Percentiles rank a stretch among this genome's conserved stretches.
Conservation (phyloP, 2,888 invertebrate genomes). For the Archips crataeganus region DNA sequence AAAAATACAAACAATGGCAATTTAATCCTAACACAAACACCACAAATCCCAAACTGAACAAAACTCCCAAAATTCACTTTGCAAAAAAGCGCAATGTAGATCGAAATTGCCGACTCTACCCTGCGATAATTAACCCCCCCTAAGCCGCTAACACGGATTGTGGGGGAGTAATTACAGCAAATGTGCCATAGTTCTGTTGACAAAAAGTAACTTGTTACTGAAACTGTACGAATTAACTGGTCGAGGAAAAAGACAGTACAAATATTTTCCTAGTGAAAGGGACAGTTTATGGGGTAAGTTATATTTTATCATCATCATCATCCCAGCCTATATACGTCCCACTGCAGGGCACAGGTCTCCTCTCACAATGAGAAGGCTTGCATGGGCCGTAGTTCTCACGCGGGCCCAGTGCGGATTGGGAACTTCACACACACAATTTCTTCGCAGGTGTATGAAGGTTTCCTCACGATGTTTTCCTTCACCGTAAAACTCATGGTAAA, state of each 20-base stretch:
- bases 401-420: too few species aligned
- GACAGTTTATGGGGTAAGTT: too few species aligned
- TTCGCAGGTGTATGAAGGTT: too few species aligned
- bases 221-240: constrained; percentile 13
- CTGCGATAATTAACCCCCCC: not conserved
- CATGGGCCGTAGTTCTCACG: too few species aligned
- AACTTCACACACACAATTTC: too few species aligned
- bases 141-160: constrained; percentile 15
- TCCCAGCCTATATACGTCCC: too few species aligned
- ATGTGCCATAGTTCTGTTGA: constrained; percentile 29
- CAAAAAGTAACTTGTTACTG: constrained; percentile 12
- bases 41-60: not conserved
- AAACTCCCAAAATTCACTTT: not conserved
- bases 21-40: not conserved
- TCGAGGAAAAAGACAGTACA: not conserved
- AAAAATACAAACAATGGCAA: too few species aligned
- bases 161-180: constrained; percentile 35
- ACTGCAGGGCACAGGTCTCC: too few species aligned
- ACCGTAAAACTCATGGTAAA: too few species aligned
- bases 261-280: not conserved
- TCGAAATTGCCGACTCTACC: not conserved
- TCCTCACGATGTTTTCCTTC: too few species aligned
- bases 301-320: too few species aligned
- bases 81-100: constrained; percentile 1
- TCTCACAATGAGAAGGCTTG: too few species aligned